Base-by-base conservation (phyloP, 2,113 vertebrate species). In the Peromyscus maniculatus region DNA sequence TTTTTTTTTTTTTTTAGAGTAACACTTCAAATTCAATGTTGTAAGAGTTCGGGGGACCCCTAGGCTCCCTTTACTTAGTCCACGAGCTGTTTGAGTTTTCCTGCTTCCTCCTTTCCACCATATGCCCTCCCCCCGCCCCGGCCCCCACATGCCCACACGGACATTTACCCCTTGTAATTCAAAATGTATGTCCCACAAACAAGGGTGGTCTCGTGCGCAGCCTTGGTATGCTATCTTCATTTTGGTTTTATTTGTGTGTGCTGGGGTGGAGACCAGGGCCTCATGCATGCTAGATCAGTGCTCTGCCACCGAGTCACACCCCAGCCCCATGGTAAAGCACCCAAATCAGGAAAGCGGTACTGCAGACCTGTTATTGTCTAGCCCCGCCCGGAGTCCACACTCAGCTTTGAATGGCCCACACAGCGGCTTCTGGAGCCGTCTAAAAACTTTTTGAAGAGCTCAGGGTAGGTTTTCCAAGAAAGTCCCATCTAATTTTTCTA, bases 321-420 rank as follows among this genome's bases (percentile, higher is more conserved):
- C 26, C 28, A 74, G 55, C 39, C 28, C 0, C 3, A 26, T 0
- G 6, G n/a, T n/a, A 4, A 0, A n/a, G 55, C 59, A 71, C 19
- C 46, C 22, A 22, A 92, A 52, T 87, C 31, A 80, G 74, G 67
- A 95, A 43, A 72, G 49, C n/a, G 3, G 39, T 0, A 52, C 5
- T 15, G 1, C 7, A 52, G 26, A 4, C 3, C 9, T 75, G 82
- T 43, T 43, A 28, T 8, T 9, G 10, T 24, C 62, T 31, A 66
- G 12, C 11, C 31, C 26, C 59, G 13, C 31, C 26, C 59, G 13
- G 21, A 22, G 17, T 52, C 88, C 22, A 0, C 46, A 22, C 46
- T 78, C 43, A 7, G 8, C 49, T 89, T 83, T 24, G 39, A 31
- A 0, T 80, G 72, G 31, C 72, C 55, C 22, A 4, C 46, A 33